Evolutionary conservation across 2,797 vertebrate species (phyloP).

Genomic region (Austrolebias charrua): DNA sequence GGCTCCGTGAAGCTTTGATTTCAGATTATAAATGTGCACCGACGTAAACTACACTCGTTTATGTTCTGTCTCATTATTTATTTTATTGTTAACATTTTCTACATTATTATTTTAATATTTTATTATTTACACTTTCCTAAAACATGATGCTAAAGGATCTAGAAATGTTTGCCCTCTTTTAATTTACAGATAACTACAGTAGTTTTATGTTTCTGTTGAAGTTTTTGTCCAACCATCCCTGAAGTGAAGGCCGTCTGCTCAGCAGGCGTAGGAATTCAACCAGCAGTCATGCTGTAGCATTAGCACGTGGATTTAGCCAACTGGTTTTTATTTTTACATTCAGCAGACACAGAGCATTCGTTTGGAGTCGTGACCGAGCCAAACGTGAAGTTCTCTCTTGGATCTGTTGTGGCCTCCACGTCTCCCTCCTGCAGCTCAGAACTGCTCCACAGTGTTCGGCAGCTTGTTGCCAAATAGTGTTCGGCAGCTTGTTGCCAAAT

Average conservation of each 20-base stretch:
- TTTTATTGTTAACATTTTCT: constrained; percentile 4
- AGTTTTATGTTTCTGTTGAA: constrained; percentile 20
- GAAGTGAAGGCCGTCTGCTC: constrained; percentile 6
- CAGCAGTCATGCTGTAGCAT: background rate
- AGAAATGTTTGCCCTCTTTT: too few species aligned
- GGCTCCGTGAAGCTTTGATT: constrained; percentile 13
- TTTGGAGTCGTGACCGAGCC: background rate
- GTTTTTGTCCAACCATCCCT: constrained; percentile 27
- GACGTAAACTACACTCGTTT: constrained; percentile 11
- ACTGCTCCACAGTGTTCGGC: background rate
- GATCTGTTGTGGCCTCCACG: constrained; percentile 4
- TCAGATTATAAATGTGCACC: background rate
- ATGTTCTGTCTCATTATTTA: constrained; percentile 7
- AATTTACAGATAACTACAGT: too few species aligned
- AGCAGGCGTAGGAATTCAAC: background rate
- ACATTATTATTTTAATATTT: too few species aligned
- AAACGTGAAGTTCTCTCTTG: background rate
- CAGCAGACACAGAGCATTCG: constrained; percentile 2
- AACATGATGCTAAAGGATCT: too few species aligned
- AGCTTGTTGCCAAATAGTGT: background rate
- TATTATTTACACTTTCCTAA: too few species aligned
- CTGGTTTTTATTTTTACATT: background rate
- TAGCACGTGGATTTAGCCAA: background rate
- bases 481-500: background rate
- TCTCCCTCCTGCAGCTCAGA: background rate